Evolutionary conservation across 2,888 invertebrate genomes (phyloP).

Genomic region (Perdita meconis): DNA sequence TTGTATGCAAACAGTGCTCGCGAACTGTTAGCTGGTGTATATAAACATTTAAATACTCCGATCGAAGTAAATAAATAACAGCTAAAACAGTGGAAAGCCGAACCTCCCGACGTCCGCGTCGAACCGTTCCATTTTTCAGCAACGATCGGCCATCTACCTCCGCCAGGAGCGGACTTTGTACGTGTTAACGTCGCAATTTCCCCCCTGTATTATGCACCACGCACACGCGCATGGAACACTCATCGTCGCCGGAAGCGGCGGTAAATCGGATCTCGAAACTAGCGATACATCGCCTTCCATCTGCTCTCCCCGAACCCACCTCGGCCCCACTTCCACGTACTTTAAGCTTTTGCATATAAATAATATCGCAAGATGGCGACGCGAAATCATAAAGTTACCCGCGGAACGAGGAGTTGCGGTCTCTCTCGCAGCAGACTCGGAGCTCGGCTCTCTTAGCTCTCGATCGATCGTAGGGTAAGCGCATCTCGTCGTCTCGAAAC

Average conservation of each 20-base stretch:
- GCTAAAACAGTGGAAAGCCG: no score
- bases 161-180: conserved; percentile 68
- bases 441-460: conserved; percentile 20
- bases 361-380: conserved; percentile 74
- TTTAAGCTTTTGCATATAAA: conserved; percentile 76
- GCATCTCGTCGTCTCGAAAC: conserved; percentile 19
- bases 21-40: no score
- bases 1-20: no score
- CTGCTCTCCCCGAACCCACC: neutral
- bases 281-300: conserved; percentile 60
- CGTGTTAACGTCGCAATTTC: conserved; percentile 72
- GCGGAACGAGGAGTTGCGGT: conserved; percentile 47
- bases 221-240: conserved; percentile 58
- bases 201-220: conserved; percentile 73
- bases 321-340: conserved; percentile 15
- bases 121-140: conserved; percentile 5
- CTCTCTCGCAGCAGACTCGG: conserved; percentile 19
- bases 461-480: conserved; percentile 54
- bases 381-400: conserved; percentile 69
- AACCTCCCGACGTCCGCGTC: no score
- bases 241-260: conserved; percentile 68
- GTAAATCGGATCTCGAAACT: conserved; percentile 75
- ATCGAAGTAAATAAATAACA: no score
- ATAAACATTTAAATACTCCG: no score
- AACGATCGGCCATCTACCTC: conserved; percentile 30